Percentiles rank a stretch among this genome's conserved stretches.
Evolutionary conservation across 2,113 vertebrate species (phyloP).

Genomic region (Oreocharis arfaki): DNA sequence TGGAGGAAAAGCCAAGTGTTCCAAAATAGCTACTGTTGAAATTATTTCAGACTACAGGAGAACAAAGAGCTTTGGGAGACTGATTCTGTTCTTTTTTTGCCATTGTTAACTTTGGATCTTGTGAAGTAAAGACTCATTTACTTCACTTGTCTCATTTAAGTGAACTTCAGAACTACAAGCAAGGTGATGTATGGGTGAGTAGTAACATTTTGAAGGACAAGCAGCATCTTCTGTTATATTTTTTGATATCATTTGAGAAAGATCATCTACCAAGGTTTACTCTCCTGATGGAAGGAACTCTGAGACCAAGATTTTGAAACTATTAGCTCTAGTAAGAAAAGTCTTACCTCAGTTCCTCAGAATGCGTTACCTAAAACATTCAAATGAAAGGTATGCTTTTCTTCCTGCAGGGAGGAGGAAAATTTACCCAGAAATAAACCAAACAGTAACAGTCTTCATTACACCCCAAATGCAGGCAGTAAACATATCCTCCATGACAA

Average conservation of each 20-base stretch:
- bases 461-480: not conserved
- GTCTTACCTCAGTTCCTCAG: not conserved
- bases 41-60: not conserved
- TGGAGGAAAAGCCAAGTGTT: not conserved
- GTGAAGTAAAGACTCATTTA: not conserved
- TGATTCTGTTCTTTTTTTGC: not conserved
- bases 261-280: not conserved
- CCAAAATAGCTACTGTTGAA: not conserved
- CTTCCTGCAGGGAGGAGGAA: not conserved
- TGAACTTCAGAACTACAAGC: not conserved
- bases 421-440: not conserved
- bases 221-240: not conserved
- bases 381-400: not conserved
- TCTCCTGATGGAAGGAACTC: not conserved
- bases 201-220: not conserved
- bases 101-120: not conserved
- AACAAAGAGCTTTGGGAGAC: not conserved
- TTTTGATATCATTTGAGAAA: not conserved
- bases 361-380: not conserved
- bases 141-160: not conserved
- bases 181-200: fast-evolving
- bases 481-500: not conserved
- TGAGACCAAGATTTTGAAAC: not conserved
- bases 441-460: not conserved
- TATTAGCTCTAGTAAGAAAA: not conserved